Evolutionary conservation across 2,113 vertebrate genomes (phyloP).

Genomic region (Notothenia rossii): DNA sequence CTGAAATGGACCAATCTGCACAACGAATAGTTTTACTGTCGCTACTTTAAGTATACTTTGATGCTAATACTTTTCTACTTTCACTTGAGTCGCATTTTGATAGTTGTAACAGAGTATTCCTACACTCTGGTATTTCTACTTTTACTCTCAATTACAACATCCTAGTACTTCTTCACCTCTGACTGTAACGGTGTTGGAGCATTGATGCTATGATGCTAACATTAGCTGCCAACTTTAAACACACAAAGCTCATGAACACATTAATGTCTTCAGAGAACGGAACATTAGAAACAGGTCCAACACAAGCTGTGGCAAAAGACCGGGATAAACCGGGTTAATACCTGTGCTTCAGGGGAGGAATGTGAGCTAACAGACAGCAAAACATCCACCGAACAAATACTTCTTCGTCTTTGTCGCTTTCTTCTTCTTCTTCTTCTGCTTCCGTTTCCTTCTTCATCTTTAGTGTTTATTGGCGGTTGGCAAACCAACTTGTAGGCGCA

Average conservation of each 20-base stretch:
- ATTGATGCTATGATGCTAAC: conserved; percentile 15
- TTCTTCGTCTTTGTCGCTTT: background rate
- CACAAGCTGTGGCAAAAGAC: background rate
- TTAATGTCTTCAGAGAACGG: background rate
- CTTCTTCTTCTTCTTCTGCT: background rate
- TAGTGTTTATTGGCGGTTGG: background rate
- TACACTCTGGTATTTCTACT: too few species aligned
- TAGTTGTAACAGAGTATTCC: too few species aligned
- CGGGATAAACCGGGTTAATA: background rate
- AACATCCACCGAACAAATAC: background rate
- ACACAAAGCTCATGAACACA: background rate
- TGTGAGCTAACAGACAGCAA: background rate
- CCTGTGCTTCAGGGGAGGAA: background rate
- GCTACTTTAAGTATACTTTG: too few species aligned
- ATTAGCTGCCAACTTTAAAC: background rate
- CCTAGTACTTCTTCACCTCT: too few species aligned
- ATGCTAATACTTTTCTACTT: too few species aligned
- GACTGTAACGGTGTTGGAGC: background rate
- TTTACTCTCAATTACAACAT: too few species aligned
- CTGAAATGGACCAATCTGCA: too few species aligned
- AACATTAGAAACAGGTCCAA: background rate
- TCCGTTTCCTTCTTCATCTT: background rate
- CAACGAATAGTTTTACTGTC: too few species aligned
- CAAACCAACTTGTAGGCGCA: background rate
- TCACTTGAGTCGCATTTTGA: too few species aligned